Conservation (phyloP, 2,888 invertebrate species). For the Parasteatoda lunata region DNA sequence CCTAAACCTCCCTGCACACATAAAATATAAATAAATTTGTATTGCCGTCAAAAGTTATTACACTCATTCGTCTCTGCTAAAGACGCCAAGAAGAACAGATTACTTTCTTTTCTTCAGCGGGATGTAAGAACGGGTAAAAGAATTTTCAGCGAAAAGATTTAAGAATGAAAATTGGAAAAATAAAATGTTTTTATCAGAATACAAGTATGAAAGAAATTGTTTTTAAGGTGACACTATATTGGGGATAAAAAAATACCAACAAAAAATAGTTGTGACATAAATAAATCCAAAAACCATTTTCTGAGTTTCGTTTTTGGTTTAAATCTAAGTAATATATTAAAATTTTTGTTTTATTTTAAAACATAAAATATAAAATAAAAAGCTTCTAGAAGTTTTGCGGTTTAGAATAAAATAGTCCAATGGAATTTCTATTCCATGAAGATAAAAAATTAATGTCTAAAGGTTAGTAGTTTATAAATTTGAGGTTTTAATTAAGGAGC, state of each 20-base stretch:
- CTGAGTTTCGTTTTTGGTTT: too few relatives aligned
- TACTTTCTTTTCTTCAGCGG: background rate
- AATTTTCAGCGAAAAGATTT: background rate
- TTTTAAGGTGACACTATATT: background rate
- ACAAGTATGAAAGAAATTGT: background rate
- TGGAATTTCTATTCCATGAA: too few relatives aligned
- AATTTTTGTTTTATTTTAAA: too few relatives aligned
- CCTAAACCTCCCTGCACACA: background rate
- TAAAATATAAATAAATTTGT: conserved; percentile 51
- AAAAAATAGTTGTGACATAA: too few relatives aligned
- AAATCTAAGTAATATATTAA: too few relatives aligned
- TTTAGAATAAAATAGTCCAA: too few relatives aligned
- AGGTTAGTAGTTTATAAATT: too few relatives aligned
- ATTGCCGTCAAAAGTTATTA: conserved; percentile 29
- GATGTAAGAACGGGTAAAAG: background rate
- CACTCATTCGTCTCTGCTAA: conserved; percentile 20
- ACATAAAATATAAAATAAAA: too few relatives aligned
- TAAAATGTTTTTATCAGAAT: background rate
- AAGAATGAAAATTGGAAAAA: background rate
- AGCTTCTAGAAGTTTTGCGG: too few relatives aligned
- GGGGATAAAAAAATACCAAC: background rate
- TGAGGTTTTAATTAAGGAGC: too few relatives aligned
- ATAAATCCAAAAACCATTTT: too few relatives aligned
- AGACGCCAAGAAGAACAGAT: background rate
- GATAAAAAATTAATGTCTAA: too few relatives aligned